Evolutionary conservation across 2,113 vertebrate species (phyloP), one percentile per base, ranked within the genome.

Genomic region (Centrocercus urophasianus): DNA sequence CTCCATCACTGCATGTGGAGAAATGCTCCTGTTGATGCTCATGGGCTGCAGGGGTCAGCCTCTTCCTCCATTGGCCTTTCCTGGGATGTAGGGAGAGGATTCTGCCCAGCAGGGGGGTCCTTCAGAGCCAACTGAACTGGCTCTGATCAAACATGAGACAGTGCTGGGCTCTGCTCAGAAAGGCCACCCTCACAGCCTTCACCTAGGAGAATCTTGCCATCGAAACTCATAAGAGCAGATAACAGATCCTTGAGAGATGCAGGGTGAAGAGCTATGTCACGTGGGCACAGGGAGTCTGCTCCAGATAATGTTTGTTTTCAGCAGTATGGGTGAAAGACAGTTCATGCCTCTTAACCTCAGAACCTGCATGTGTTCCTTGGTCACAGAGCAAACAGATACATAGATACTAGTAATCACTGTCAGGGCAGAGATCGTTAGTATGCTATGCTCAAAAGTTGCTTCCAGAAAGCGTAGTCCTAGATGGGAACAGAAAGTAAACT

Each of bases 281-380:
- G 13, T 13, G 43, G n/a, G n/a, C 27, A 28, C 42, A 48, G 34
- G 45, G 40, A 59, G 15, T 0, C 0, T 1, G 0, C 64, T 83
- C 45, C n/a, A 34, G 40, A 34, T 21, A 32, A 50, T 59, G 11
- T 7, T 56, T 42, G 18, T 12, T 70, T 54, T 70, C 36, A 32
- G 27, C 11, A 63, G 30, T 67, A 28, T 0, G 0, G 13, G 22
- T 83, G 5, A 2, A 20, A 80, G 18, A 6, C 45, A 20, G 1
- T 45, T 76, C 17, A 3, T 45, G 40, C 17, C 24, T 64, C 45
- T 77, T 13, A 22, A 40, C 63, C 34, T 72, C 19, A 14, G 50
- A 50, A 52, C 57, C 57, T 47, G 5, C 20, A 20, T 24, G 40
- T 1, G 2, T 11, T 28, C 64, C 27, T 71, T 57, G 56, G 70